Base-by-base conservation (phyloP, 2,888 invertebrate genomes). In the Tenthredo amoena region DNA sequence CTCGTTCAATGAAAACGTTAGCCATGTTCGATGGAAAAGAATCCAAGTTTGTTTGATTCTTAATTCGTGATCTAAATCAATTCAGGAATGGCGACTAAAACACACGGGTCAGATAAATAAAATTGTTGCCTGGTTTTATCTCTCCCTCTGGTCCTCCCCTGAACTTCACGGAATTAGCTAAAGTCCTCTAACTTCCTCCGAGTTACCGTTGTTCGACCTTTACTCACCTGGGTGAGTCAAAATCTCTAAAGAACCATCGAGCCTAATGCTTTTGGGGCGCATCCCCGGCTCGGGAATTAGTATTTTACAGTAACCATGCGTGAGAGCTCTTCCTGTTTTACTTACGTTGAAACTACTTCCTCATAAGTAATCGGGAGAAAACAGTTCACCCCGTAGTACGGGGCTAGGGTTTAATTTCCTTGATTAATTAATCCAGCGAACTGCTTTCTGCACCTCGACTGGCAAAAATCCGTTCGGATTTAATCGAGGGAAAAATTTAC, bases 211-310 rank as follows among this genome's bases (percentile, higher is more conserved):
- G n/a, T 15, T 47, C 74, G 43, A 47, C 76, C 77, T 55, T 18
- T 77, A 34, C 34, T n/a, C 18, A 77, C 26, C 50, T 55, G 6
- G n/a, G 1, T 47, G 31, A 77, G 47, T 18, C 31, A 77, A 77
- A 74, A 77, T 34, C 50, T 47, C 55, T 55, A 18, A 77, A 31
- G 77, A 77, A 77, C 47, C 26, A 18, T 55, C 31, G 77, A 77
- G 50, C 47, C 31, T 77, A 77, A 77, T 47, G 77, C 47, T 55
- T 77, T 77, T 26, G 55, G 43, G 74, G n/a, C 74, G 4, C 12
- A 40, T 43, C 55, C 34, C 31, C 7, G 50, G 50, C 77, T 77
- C 43, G 43, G 40, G 6, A 74, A 74, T n/a, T 21, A 26, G 50
- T 55, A 77, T 77, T 77, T 77, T 55, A n/a, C 6, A 18, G 55